Evolutionary conservation across 2,113 vertebrate genomes (phyloP).

Genomic region (Cryptomyrus ogoouensis): DNA sequence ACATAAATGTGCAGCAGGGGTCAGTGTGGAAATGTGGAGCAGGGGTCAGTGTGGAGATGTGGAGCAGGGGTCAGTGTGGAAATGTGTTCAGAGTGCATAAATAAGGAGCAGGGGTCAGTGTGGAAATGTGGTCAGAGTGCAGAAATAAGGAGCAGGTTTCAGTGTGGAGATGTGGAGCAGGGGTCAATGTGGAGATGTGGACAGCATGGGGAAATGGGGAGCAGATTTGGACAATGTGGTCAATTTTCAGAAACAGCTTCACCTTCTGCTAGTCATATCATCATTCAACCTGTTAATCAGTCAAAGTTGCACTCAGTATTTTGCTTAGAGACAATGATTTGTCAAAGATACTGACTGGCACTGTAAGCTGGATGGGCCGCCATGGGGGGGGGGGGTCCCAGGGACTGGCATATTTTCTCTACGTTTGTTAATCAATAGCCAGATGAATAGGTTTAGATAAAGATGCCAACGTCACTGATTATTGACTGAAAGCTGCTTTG

Average conservation of each 20-base stretch:
- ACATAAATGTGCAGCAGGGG: background rate
- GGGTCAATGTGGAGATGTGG: background rate
- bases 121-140: background rate
- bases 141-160: background rate
- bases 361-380: background rate
- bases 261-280: background rate
- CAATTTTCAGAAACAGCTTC: background rate
- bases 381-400: background rate
- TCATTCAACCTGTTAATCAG: background rate
- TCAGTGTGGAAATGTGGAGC: background rate
- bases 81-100: background rate
- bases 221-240: background rate
- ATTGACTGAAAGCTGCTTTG: background rate
- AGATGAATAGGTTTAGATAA: background rate
- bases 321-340: background rate
- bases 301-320: background rate
- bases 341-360: background rate
- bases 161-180: background rate
- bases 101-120: background rate
- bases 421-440: background rate
- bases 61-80: background rate
- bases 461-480: background rate
- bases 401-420: background rate
- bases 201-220: background rate
- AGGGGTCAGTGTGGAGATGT: background rate